These are phyloP conservation scores for Sakesphorus luctuosus DNA, from an alignment of 2,113 vertebrate genomes.

Conservation along the genomic window DNA sequence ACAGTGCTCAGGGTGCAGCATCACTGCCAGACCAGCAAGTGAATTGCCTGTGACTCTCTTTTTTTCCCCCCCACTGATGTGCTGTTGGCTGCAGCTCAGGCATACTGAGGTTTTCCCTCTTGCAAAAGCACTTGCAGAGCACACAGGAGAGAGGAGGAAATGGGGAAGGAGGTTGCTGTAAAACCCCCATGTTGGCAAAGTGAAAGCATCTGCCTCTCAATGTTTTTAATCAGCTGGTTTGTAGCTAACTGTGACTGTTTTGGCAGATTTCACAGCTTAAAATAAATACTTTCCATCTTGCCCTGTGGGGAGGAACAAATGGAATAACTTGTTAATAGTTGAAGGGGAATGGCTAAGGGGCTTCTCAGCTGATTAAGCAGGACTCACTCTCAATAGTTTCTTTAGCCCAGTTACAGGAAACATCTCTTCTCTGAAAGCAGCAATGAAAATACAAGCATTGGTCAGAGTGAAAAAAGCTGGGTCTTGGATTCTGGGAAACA, in stretches of 20 bases:
- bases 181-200: fast-evolving
- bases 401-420: conserved; percentile 50
- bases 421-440: conserved; percentile 75
- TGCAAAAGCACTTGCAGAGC: background rate
- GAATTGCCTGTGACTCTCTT: background rate
- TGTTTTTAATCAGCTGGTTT: background rate
- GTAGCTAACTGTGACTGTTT: background rate
- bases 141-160: background rate
- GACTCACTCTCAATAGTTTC: background rate
- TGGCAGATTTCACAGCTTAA: background rate
- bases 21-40: background rate
- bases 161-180: background rate
- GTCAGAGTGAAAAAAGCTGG: conserved; percentile 71
- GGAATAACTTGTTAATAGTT: background rate
- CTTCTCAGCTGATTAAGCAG: background rate
- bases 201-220: background rate
- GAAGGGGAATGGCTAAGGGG: background rate
- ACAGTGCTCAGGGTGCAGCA: background rate
- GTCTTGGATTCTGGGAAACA: conserved; percentile 12
- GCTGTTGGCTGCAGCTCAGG: background rate
- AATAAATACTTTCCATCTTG: background rate
- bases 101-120: background rate
- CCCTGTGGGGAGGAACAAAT: background rate
- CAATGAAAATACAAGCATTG: conserved; percentile 43
- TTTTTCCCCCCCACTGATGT: fast-evolving